phyloP scores from a whole-genome alignment of 1,140 invertebrate genomes.

The Ceratina calcarata region DNA sequence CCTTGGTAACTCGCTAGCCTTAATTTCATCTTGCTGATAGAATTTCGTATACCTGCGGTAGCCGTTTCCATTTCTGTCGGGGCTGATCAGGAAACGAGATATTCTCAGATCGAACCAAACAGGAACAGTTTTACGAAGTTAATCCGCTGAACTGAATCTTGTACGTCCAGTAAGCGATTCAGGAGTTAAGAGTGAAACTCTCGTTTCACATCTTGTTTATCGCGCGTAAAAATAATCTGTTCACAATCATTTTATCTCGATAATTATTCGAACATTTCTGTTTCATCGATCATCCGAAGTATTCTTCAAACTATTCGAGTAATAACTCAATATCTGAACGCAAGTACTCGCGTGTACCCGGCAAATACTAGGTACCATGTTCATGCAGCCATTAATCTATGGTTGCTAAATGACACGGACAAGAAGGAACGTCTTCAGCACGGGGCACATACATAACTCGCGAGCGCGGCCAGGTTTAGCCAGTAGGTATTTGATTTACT shows the following conservation, averaged over 20 bases:
- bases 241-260: too few species aligned
- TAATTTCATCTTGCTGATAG: constrained; percentile 64
- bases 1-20: constrained; percentile 40
- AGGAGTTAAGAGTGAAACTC: too few species aligned
- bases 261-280: too few species aligned
- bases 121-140: neutral
- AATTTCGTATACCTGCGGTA: constrained; percentile 27
- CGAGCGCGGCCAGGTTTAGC: constrained; percentile 1
- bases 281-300: too few species aligned
- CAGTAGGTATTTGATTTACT: constrained; percentile 21
- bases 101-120: neutral
- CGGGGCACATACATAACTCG: constrained; percentile 14
- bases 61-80: neutral
- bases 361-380: neutral
- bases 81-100: constrained; percentile 27
- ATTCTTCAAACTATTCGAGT: neutral
- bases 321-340: constrained; percentile 6
- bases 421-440: neutral
- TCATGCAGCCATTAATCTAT: neutral
- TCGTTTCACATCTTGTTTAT: too few species aligned
- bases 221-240: too few species aligned
- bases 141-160: too few species aligned
- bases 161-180: too few species aligned
- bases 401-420: neutral
- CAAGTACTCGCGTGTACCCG: too few species aligned